Percentiles rank a stretch among this genome's conserved stretches.
Evolutionary conservation across 2,113 vertebrate genomes (phyloP).

Genomic region (Xenopus borealis): DNA sequence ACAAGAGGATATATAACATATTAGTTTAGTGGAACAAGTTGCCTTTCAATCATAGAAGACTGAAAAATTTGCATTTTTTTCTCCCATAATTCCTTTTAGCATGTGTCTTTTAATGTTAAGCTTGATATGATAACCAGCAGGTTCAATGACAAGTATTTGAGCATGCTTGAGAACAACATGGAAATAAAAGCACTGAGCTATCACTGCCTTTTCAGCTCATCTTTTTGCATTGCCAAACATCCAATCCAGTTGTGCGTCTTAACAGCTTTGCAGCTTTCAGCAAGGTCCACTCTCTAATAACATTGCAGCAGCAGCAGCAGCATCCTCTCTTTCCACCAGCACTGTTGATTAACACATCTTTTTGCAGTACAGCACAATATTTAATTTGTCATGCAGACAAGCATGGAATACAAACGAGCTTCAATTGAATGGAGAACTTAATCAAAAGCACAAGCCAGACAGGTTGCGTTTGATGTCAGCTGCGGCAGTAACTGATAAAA

Average conservation of each 20-base stretch:
- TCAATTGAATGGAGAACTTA: conserved; percentile 56
- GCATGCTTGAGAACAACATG: conserved; percentile 36
- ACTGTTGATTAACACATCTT: conserved; percentile 65
- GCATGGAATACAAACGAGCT: conserved; percentile 59
- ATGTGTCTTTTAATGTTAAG: neutral
- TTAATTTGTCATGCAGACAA: conserved; percentile 64
- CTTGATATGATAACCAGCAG: neutral
- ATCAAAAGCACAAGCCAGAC: conserved; percentile 62
- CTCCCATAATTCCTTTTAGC: neutral
- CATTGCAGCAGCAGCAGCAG: conserved; percentile 32
- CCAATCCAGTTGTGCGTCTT: conserved; percentile 42
- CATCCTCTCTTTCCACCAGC: conserved; percentile 57
- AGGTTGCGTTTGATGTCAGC: conserved; percentile 62
- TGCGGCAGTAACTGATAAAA: conserved; percentile 56
- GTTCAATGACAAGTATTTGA: conserved; percentile 29
- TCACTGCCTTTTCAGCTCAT: conserved; percentile 35
- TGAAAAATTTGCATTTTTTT: too few species aligned
- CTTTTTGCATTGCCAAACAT: conserved; percentile 31
- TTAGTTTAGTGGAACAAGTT: too few species aligned
- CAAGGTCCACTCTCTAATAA: conserved; percentile 37
- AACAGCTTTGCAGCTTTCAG: conserved; percentile 56
- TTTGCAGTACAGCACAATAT: conserved; percentile 57
- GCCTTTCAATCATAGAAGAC: too few species aligned
- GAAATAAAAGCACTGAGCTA: conserved; percentile 24
- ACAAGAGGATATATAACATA: too few species aligned